phyloP scores from a whole-genome alignment of 1,140 invertebrate genomes.

The Hesperophylax magnus region DNA sequence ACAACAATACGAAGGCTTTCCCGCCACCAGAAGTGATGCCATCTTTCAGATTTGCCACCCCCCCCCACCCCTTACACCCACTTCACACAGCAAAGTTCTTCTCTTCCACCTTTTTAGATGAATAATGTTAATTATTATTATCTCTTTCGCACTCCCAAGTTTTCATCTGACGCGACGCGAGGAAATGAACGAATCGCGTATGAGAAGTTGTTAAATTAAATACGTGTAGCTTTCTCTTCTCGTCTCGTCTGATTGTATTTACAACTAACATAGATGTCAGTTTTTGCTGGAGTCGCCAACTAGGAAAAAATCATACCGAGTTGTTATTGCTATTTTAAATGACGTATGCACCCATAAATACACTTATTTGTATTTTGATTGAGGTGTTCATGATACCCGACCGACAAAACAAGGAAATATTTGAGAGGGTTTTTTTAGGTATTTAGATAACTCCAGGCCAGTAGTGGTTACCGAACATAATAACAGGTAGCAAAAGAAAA shows the following conservation, averaged over 20 bases:
- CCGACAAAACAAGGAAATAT: too few species aligned
- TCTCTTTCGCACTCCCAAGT: neutral
- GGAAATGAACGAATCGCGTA: neutral
- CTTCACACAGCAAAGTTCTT: neutral
- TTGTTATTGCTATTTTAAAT: too few species aligned
- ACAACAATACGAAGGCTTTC: neutral
- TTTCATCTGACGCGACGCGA: neutral
- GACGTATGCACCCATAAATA: too few species aligned
- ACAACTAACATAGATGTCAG: neutral
- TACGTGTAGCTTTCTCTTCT: neutral
- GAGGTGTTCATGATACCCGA: too few species aligned
- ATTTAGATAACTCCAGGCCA: too few species aligned
- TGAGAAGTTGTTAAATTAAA: slow-evolving; percentile 19
- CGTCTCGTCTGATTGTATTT: neutral
- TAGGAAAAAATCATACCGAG: too few species aligned
- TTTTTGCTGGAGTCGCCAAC: neutral
- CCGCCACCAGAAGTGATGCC: neutral
- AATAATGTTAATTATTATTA: too few species aligned
- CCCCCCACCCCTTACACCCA: neutral
- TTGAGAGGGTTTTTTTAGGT: too few species aligned
- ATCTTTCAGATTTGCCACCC: neutral
- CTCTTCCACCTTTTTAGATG: slow-evolving; percentile 9
- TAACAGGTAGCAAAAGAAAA: too few species aligned
- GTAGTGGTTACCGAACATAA: too few species aligned
- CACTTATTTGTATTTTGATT: too few species aligned